Evolutionary conservation across 2,797 vertebrate genomes (phyloP), one percentile per base, ranked within the genome.

Genomic region (Sorex maritimensis): DNA sequence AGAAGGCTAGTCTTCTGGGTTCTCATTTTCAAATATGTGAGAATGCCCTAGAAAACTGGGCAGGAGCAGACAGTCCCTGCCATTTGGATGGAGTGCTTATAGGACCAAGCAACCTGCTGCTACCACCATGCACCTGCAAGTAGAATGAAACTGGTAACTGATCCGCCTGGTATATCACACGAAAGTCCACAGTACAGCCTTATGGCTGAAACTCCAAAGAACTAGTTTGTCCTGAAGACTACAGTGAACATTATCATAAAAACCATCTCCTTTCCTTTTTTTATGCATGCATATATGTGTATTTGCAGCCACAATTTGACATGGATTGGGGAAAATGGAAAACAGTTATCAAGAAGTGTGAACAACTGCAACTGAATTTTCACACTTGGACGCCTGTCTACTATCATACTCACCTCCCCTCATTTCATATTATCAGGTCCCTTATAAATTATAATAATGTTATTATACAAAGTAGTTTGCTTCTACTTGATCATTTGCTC

Each of bases 1-100:
- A 23, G 19, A 88, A 92, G 13, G n/a, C n/a, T 81, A 84, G 38
- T 79, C 68, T 93, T 87, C 38, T 69, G 41, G 49, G 44, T 82
- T 38, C 61, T 85, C 90, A 46, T 9, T 82, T 61, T 46, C 34
- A 79, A 84, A 90, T 82, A 46, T 1, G 8, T 73, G 10, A 38
- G 55, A 55, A 67, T 52, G 28, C 30, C 30, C 30, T 38, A 71
- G n/a, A 34, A 88, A n/a, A 41, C 41, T 52, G 52, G 26, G 26
- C 52, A 77, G 65, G n/a, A 74, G 14, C 73, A 82, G 71, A 78
- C 55, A 46, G 68, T 46, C 14, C 17, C 26, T 61, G 17, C 19
- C 24, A n/a, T 74, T 73, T 79, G 83, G 52, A 80, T 90, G n/a
- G 49, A 75, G 65, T 26, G 30, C 24, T 82, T 7, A 44, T 28